phyloP scores from a whole-genome alignment of 2,797 vertebrate genomes.

The Zenarchopterus dispar region DNA sequence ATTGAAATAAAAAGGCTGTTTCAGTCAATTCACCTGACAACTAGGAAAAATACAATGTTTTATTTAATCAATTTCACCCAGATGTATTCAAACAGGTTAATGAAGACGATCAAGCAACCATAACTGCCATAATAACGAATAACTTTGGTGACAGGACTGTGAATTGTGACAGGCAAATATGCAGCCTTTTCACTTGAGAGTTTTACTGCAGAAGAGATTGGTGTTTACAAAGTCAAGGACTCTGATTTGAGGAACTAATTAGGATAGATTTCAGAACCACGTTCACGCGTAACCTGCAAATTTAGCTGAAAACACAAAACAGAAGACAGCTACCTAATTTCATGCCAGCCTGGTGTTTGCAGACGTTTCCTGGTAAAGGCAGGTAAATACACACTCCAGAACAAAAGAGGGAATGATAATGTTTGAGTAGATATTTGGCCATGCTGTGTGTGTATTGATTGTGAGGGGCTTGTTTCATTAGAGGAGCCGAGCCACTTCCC shows the following conservation, averaged over 20 bases:
- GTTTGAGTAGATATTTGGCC: slow-evolving; percentile 32
- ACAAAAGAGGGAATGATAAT: slow-evolving; percentile 23
- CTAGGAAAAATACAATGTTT: too few relatives aligned
- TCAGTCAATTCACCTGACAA: too few relatives aligned
- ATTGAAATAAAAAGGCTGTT: too few relatives aligned
- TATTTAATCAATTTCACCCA: too few relatives aligned
- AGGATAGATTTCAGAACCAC: neutral
- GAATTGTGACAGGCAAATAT: too few relatives aligned
- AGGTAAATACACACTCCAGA: slow-evolving; percentile 3
- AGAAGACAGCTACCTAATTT: slow-evolving; percentile 5
- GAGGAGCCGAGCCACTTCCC: slow-evolving; percentile 25
- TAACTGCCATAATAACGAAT: too few relatives aligned
- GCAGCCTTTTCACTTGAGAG: neutral
- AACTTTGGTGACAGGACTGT: too few relatives aligned
- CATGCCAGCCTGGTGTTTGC: slow-evolving; percentile 4
- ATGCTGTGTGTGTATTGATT: slow-evolving; percentile 58
- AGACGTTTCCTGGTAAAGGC: neutral
- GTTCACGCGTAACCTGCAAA: neutral
- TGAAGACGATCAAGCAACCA: too few relatives aligned
- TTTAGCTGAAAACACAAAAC: slow-evolving; percentile 5
- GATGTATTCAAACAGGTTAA: too few relatives aligned
- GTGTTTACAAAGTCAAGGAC: neutral
- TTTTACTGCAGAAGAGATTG: neutral
- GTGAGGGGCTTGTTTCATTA: slow-evolving; percentile 55
- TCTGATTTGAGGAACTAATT: neutral